Evolutionary conservation across 1,140 invertebrate genomes (phyloP), one percentile per base, ranked within the genome.

Genomic region (Caenorhabditis remanei): DNA sequence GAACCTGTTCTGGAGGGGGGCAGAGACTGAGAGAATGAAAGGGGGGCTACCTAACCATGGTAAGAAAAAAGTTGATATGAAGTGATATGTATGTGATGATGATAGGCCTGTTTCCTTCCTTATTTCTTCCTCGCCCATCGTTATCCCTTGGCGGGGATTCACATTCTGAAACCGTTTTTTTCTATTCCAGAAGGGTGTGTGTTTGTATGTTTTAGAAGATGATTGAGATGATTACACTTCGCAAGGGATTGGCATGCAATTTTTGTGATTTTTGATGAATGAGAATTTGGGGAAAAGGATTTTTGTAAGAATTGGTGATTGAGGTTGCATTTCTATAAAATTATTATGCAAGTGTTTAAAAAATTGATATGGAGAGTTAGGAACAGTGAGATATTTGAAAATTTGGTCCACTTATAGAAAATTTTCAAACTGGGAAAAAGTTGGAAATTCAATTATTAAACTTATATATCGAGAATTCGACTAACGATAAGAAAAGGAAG

Each of bases 11-110:
- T 65, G 14, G 2, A 24, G 3, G 9, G n/a, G 32, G 24, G n/a
- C 8, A 40, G 24, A 63, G 8, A 32, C 8, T 32, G 24, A 32
- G 61, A 40, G 24, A n/a, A 7, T 6, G 61, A 13, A 14, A 5
- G n/a, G 19, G 71, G 41, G 71, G 16, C 4, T 79, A 43, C 71
- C 71, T 79, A 71, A 11, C 14, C 19, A 11, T 67, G 16, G 71
- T 24, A 13, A 24, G 13, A 79, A 79, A 79, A 79, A 79, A 79
- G 71, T 50, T 50, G 71, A 79, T 79, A 79, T 79, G 71, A 79
- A 79, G 71, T 79, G 71, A 79, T 79, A 50, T 79, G 65, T 71
- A 71, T 50, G 71, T 48, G 46, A 53, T 79, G 41, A 46, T 79
- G 71, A 79, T 79, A 79, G 71, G 71, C 71, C 43, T 48, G 71